Conservation (phyloP, 1,140 invertebrate species). For the Drosophila sp. region DNA sequence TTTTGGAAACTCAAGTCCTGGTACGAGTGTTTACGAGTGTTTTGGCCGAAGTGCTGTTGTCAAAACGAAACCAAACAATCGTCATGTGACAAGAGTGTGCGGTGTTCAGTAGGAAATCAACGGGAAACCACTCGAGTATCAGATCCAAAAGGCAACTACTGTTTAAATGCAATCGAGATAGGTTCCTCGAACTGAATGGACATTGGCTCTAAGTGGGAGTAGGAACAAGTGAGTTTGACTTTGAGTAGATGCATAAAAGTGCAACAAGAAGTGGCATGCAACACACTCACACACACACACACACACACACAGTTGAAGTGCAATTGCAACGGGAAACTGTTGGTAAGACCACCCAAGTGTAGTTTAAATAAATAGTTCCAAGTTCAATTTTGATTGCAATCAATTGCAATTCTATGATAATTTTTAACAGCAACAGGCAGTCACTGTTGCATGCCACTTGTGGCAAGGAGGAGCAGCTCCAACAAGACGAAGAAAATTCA, state of each 20-base stretch:
- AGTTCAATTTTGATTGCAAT: constrained; percentile 4
- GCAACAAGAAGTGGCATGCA: constrained; percentile 47
- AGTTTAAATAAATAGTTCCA: not conserved
- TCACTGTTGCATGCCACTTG: not conserved
- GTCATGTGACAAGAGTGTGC: constrained; percentile 21
- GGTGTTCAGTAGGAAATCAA: constrained; percentile 54
- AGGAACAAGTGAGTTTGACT: no score
- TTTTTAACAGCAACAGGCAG: not conserved
- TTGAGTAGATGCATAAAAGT: constrained; percentile 40
- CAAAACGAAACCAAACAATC: constrained; percentile 71
- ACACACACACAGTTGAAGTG: constrained; percentile 13
- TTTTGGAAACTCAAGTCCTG: constrained; percentile 36
- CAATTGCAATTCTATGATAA: not conserved
- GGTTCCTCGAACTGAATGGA: constrained; percentile 57
- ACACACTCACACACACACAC: constrained; percentile 16
- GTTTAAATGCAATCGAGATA: constrained; percentile 39
- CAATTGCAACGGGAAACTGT: not conserved
- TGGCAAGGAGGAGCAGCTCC: constrained; percentile 3
- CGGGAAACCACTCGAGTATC: constrained; percentile 56
- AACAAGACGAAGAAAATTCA: not conserved
- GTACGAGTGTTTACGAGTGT: not conserved
- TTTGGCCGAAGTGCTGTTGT: constrained; percentile 35
- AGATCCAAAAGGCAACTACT: constrained; percentile 58
- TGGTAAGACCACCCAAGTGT: constrained; percentile 14
- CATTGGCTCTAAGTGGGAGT: constrained; percentile 42